Base-by-base conservation (phyloP, 2,888 invertebrate species). In the Epicampocera succincta region DNA sequence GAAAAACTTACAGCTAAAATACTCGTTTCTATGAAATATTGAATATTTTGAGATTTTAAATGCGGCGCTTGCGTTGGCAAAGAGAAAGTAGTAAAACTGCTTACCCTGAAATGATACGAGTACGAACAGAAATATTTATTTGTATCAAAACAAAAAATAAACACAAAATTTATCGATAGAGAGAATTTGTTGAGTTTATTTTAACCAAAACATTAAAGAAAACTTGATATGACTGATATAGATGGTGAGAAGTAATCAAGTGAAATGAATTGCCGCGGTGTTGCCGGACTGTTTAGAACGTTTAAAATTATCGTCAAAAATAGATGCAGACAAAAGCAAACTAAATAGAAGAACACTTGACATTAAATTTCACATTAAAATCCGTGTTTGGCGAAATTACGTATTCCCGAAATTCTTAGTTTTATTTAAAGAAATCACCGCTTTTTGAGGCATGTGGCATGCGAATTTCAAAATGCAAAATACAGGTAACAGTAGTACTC, bases 31-130 rank as follows among this genome's bases (percentile, higher is more conserved):
- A 38, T 19, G n/a, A 38, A 65, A 65, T 52, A 63, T 65, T 69
- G 38, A 19, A 50, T 29, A 21, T 44, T 50, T 46, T 44, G 78
- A 78, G 58, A 73, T 71, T 71, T 38, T 73, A 40, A 33, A 19
- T 82, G 71, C 74, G 56, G 82, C 82, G 82, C 82, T 75, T 82
- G 82, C 82, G 82, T 78, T 77, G 73, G 82, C 71, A 78, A 82
- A 82, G 82, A 82, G 82, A 82, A 82, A 82, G 82, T 82, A 66
- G 82, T 78, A 71, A 75, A 78, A 78, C 81, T 78, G 81, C 81
- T 78, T 77, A 52, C 73, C 73, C 73, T 74, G 38, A 71, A 56
- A 56, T 81, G 50, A 17, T 60, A 54, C 68, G 44, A 50, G 17
- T 60, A 54, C 19, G 29, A 61, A 68, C 48, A 56, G 12, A 38